Conservation (phyloP, 1,140 invertebrate species). For the Plectus sambesii region DNA sequence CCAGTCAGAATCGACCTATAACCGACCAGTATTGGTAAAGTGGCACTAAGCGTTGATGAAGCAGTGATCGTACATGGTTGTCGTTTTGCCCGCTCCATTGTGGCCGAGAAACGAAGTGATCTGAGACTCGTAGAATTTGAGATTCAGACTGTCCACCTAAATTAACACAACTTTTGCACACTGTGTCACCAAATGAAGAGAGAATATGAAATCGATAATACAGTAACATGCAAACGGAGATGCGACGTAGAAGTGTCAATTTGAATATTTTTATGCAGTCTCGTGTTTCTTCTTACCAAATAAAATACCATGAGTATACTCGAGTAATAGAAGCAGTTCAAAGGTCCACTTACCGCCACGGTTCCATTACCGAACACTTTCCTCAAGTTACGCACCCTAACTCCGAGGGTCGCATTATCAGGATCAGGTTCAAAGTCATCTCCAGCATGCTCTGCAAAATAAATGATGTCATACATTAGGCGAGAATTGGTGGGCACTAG, state of each 20-base stretch:
- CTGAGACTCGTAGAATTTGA: slow-evolving; percentile 49
- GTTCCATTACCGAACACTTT: slow-evolving; percentile 55
- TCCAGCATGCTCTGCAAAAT: too few species aligned
- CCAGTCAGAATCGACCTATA: slow-evolving; percentile 59
- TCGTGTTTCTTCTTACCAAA: too few species aligned
- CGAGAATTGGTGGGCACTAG: too few species aligned
- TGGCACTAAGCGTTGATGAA: slow-evolving; percentile 46
- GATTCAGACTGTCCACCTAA: slow-evolving; percentile 37
- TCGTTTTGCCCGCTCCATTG: slow-evolving; percentile 43
- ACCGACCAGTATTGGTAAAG: too few species aligned
- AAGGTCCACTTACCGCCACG: slow-evolving; percentile 60
- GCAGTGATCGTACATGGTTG: slow-evolving; percentile 31
- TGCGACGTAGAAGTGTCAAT: too few species aligned
- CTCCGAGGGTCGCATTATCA: slow-evolving; percentile 51
- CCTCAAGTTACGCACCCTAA: slow-evolving; percentile 55
- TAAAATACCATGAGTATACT: too few species aligned
- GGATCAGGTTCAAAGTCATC: slow-evolving; percentile 57
- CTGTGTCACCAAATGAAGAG: too few species aligned
- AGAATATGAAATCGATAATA: slow-evolving; percentile 56
- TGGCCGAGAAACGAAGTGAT: slow-evolving; percentile 50
- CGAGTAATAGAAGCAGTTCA: too few species aligned
- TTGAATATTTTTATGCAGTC: too few species aligned
- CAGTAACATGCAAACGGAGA: too few species aligned
- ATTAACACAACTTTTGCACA: too few species aligned
- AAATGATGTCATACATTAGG: too few species aligned